A percentile compares a stretch with the other conserved stretches of the same genome.
These are phyloP conservation scores for Brachymystax lenok DNA, from an alignment of 2,797 vertebrate species.

Conservation along the genomic window DNA sequence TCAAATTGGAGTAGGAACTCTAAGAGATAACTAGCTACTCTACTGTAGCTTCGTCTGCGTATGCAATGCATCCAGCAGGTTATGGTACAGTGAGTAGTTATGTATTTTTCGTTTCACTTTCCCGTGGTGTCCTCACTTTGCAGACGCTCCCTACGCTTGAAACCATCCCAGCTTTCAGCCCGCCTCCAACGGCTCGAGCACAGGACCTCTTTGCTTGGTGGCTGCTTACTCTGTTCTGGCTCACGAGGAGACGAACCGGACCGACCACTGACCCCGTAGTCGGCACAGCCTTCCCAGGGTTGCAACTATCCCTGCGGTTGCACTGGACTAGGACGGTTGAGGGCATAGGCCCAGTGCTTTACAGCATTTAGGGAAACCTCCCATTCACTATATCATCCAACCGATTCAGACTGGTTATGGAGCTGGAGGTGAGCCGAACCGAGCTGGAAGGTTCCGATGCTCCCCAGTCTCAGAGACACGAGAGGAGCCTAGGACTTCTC, in stretches of 20 bases:
- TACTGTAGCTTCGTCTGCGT: no score
- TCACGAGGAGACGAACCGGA: slow-evolving; percentile 27
- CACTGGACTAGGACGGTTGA: neutral
- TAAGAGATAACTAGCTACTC: neutral
- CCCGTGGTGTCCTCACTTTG: neutral
- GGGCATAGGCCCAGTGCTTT: neutral
- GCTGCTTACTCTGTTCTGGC: slow-evolving; percentile 5
- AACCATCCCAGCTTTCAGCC: slow-evolving; percentile 58
- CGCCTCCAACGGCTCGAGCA: slow-evolving; percentile 60
- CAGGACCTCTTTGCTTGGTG: slow-evolving; percentile 40
- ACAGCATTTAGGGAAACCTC: neutral
- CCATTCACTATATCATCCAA: neutral
- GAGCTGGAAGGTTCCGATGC: slow-evolving; percentile 58
- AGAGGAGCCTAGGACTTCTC: slow-evolving; percentile 86
- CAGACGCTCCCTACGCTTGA: slow-evolving; percentile 5
- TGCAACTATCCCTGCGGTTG: neutral
- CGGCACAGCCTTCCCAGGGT: neutral
- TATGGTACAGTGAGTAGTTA: neutral
- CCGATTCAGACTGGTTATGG: neutral
- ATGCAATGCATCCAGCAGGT: neutral
- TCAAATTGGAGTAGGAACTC: no score
- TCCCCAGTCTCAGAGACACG: slow-evolving; percentile 80
- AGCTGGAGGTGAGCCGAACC: neutral
- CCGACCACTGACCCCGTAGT: neutral
- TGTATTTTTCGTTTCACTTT: neutral